phyloP scores from a whole-genome alignment of 92 coral and sea anemone species.

The Actinostola sp. region DNA sequence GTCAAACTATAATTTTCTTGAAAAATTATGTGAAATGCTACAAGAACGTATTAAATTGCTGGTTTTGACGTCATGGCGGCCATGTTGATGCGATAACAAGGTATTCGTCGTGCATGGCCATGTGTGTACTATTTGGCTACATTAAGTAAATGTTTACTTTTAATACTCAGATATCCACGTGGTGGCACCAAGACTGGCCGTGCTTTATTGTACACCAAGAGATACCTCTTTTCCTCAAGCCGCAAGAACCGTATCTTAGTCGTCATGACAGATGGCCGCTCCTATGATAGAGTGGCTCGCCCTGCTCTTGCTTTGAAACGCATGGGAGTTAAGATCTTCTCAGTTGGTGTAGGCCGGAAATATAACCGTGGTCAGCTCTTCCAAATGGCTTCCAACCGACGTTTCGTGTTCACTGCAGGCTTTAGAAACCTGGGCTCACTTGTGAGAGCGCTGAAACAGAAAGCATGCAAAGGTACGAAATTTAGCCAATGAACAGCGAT shows the following conservation, averaged over 20 bases:
- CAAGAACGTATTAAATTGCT: no score
- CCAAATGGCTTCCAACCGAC: constrained; percentile 66
- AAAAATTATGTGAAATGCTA: no score
- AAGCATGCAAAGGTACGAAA: constrained; percentile 82
- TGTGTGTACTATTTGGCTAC: no score
- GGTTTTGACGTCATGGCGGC: no score
- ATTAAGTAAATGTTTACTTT: neutral
- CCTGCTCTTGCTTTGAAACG: constrained; percentile 67
- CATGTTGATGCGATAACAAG: no score
- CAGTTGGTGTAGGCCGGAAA: constrained; percentile 70
- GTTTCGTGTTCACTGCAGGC: constrained; percentile 58
- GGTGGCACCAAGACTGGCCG: constrained; percentile 88
- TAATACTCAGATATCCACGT: constrained; percentile 56
- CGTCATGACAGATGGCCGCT: constrained; percentile 81
- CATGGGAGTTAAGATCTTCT: constrained; percentile 65
- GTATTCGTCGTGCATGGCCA: no score
- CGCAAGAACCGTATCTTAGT: constrained; percentile 52
- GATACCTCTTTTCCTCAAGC: constrained; percentile 56
- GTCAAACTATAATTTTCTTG: no score
- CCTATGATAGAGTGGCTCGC: constrained; percentile 59
- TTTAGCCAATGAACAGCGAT: no score
- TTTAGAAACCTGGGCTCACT: constrained; percentile 60
- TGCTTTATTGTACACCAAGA: constrained; percentile 62
- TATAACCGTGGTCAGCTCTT: constrained; percentile 59
- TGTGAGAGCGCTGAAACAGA: constrained; percentile 68